Percentiles rank a stretch among this genome's conserved stretches.
These are phyloP conservation scores for Trissonchulus sp. DNA, from an alignment of 2,888 invertebrate genomes.

Conservation along the genomic window DNA sequence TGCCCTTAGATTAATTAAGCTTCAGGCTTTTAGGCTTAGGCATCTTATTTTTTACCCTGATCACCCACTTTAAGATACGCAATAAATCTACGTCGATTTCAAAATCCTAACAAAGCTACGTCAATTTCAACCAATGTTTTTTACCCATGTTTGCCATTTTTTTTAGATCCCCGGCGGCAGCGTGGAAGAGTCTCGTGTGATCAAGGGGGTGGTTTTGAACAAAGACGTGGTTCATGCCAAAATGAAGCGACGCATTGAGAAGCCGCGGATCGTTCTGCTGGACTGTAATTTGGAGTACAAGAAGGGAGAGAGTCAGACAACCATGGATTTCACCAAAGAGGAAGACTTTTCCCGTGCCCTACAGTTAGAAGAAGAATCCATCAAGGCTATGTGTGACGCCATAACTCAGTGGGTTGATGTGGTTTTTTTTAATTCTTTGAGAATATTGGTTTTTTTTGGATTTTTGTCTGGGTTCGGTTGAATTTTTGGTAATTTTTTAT, in stretches of 20 bases:
- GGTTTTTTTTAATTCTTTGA: too few species aligned
- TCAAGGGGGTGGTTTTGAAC: slow-evolving; percentile 93
- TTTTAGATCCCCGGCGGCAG: slow-evolving; percentile 79
- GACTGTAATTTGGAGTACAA: slow-evolving; percentile 97
- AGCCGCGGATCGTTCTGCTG: slow-evolving; percentile 85
- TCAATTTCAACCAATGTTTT: too few species aligned
- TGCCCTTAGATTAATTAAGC: too few species aligned
- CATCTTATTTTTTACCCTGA: too few species aligned
- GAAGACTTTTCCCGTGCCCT: slow-evolving; percentile 89
- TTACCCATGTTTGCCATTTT: too few species aligned
- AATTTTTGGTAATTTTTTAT: slow-evolving; percentile 50
- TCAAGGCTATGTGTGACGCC: slow-evolving; percentile 79
- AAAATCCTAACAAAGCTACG: too few species aligned
- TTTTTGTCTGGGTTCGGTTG: too few species aligned
- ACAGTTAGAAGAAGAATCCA: slow-evolving; percentile 88
- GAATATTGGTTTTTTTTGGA: too few species aligned
- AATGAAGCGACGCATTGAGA: slow-evolving; percentile 87
- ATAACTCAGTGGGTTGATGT: slow-evolving; percentile 62
- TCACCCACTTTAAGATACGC: too few species aligned
- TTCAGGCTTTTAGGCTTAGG: too few species aligned
- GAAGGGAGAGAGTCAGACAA: slow-evolving; percentile 80
- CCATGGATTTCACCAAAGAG: slow-evolving; percentile 84
- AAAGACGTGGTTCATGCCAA: slow-evolving; percentile 97
- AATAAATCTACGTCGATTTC: too few species aligned
- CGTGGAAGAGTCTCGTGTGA: slow-evolving; percentile 84